Percentiles rank a stretch among this genome's conserved stretches.
phyloP scores from a whole-genome alignment of 1,140 invertebrate genomes.

The Heliconius eleuchia region DNA sequence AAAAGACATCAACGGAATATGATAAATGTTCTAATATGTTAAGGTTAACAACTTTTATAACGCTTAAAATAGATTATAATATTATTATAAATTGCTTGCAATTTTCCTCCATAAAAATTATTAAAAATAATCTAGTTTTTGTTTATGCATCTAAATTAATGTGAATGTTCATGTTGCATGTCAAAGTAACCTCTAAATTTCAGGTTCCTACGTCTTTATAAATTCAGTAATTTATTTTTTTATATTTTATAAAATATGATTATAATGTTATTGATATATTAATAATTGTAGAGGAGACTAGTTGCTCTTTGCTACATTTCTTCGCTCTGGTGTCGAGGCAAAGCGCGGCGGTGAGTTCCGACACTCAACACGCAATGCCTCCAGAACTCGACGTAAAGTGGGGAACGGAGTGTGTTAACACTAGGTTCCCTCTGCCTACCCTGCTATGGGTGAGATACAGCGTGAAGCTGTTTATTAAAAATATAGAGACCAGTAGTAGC shows the following conservation, averaged over 20 bases:
- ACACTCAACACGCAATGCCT: too few species aligned
- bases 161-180: background rate
- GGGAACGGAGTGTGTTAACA: too few species aligned
- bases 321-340: too few species aligned
- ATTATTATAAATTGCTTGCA: background rate
- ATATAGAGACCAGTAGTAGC: too few species aligned
- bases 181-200: background rate
- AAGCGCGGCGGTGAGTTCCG: too few species aligned
- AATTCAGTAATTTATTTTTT: background rate
- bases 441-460: too few species aligned
- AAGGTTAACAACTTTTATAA: slow-evolving; percentile 5
- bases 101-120: background rate
- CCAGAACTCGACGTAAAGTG: too few species aligned
- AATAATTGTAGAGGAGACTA: too few species aligned
- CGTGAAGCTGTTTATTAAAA: too few species aligned
- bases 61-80: background rate
- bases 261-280: too few species aligned
- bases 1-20: slow-evolving; percentile 1
- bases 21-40: background rate
- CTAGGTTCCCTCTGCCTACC: too few species aligned
- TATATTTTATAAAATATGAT: background rate
- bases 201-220: background rate
- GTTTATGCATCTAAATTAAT: background rate
- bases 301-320: too few species aligned
- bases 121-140: background rate